Percentiles rank a stretch among this genome's conserved stretches.
Conservation (phyloP, 2,888 invertebrate species). For the Monopis laevigella region DNA sequence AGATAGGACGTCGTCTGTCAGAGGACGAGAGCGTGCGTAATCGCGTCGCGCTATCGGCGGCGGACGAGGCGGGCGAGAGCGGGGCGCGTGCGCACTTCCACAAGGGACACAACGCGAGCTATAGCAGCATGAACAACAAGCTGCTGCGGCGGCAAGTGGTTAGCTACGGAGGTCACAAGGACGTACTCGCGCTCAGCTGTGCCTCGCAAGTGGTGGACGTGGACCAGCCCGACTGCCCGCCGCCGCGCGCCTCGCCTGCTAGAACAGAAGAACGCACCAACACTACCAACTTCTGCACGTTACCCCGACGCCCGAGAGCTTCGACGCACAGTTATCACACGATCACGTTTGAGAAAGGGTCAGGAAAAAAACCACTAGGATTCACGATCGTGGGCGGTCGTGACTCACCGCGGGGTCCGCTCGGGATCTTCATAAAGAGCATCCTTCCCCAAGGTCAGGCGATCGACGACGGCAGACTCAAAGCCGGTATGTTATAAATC, state of each 20-base stretch:
- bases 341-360: conserved; percentile 81
- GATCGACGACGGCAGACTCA: conserved; percentile 82
- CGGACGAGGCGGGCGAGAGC: conserved; percentile 47
- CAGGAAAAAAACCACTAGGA: conserved; percentile 85
- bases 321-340: conserved; percentile 77
- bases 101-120: conserved; percentile 68
- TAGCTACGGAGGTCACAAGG: conserved; percentile 62
- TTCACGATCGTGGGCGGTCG: conserved; percentile 90
- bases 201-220: conserved; percentile 46
- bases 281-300: conserved; percentile 75
- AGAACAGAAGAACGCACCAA: conserved; percentile 44
- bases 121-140: conserved; percentile 71
- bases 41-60: conserved; percentile 54
- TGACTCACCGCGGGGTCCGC: conserved; percentile 84
- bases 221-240: conserved; percentile 42
- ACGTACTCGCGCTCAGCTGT: conserved; percentile 50
- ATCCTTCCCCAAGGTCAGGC: conserved; percentile 86
- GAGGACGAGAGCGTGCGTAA: conserved; percentile 61
- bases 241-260: conserved; percentile 30
- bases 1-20: conserved; percentile 74
- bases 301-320: conserved; percentile 75
- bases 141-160: conserved; percentile 65
- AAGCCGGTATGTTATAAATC: conserved; percentile 75
- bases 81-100: conserved; percentile 67
- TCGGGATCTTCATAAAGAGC: conserved; percentile 88